These are phyloP conservation scores for Strongylocentrotus purpuratus DNA, from an alignment of 35 echinoderm and acorn worm species.

Conservation along the genomic window DNA sequence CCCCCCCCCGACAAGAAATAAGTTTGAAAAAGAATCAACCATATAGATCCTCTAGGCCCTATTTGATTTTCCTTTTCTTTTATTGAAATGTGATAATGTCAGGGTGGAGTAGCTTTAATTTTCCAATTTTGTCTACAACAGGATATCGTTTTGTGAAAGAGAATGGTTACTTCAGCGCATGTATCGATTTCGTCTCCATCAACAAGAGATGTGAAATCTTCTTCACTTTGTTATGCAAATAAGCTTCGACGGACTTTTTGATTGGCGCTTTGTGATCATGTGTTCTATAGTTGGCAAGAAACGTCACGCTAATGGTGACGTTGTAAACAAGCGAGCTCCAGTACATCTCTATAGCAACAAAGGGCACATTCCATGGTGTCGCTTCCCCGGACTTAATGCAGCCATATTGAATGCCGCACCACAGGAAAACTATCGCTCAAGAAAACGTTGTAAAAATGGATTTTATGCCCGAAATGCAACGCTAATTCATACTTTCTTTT, in stretches of 20 bases:
- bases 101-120: no score
- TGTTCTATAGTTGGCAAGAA: conserved; percentile 66
- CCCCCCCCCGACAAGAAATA: no score
- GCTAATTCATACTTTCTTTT: conserved; percentile 30
- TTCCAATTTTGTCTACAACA: not conserved
- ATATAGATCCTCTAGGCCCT: no score
- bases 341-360: conserved; percentile 70
- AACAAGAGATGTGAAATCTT: not conserved
- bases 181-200: conserved; percentile 16
- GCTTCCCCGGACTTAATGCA: conserved; percentile 43
- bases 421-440: conserved; percentile 19
- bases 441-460: conserved; percentile 16
- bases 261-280: conserved; percentile 62
- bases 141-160: not conserved
- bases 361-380: conserved; percentile 74
- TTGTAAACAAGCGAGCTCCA: conserved; percentile 75
- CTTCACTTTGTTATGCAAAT: conserved; percentile 40
- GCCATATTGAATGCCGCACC: conserved; percentile 71
- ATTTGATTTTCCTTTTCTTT: no score
- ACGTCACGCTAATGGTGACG: conserved; percentile 66
- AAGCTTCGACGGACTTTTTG: conserved; percentile 21
- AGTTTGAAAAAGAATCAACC: no score
- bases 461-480: conserved; percentile 24
- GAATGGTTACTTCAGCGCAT: not conserved
- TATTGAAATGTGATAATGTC: no score